Evolutionary conservation across 2,888 invertebrate genomes (phyloP), one percentile per base, ranked within the genome.

Genomic region (Stomorhina lunata): DNA sequence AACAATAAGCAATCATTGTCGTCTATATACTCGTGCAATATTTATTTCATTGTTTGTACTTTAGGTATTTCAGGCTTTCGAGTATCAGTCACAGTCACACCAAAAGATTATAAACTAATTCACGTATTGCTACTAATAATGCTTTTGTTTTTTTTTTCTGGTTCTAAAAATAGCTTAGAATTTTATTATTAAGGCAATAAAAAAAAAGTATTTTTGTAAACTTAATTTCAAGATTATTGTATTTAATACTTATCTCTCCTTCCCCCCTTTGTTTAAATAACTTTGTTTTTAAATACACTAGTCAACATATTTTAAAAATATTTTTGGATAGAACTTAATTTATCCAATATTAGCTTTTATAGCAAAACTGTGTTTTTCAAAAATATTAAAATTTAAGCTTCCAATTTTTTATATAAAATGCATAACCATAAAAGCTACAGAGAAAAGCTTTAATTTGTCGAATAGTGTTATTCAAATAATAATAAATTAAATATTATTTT

Each of bases 21-120:
- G 25, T 12, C 12, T 20, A 15, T 73, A 37, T 17, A 27, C 27
- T n/a, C 15, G 45, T 48, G 65, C n/a, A 63, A 63, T 63, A 34
- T 50, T 69, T 45, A 55, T 37, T 59, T 20, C 57, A 61, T 68
- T 63, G 63, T 68, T 65, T 66, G 29, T 59, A 32, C n/a, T n/a
- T n/a, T n/a, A n/a, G n/a, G n/a, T n/a, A n/a, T n/a, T n/a, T n/a
- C n/a, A n/a, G n/a, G n/a, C n/a, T n/a, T n/a, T n/a, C n/a, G n/a
- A n/a, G n/a, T 65, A 63, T 76, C 76, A 76, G 50, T 43, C 48
- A 63, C 57, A 66, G 40, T 4, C 43, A 69, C 40, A 76, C 12
- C 10, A 69, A 72, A 57, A 81, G 29, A 61, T 81, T 78, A 81
- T 78, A 73, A 81, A 81, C 81, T 69, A 81, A 81, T 81, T 78